Evolutionary conservation across 2,113 vertebrate genomes (phyloP), one percentile per base, ranked within the genome.

Genomic region (Corythaeola cristata): DNA sequence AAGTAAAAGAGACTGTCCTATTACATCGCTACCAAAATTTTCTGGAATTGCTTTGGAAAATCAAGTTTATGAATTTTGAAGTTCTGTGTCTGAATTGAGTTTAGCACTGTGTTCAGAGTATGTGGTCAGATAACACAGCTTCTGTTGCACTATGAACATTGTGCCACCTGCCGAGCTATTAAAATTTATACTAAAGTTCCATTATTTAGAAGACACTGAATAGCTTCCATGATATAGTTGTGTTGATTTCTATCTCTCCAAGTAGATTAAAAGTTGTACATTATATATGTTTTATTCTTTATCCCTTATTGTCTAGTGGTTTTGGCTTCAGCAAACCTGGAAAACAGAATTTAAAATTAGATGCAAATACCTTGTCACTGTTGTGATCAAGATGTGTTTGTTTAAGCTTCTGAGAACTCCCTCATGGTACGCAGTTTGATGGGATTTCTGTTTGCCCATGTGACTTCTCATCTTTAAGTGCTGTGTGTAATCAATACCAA

Each of bases 241-340:
- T 1, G 1, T 39, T 24, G 10, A 44, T 44, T 73, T 64, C 69
- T 68, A 0, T 23, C 0, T 58, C n/a, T 41, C n/a, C 39, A 26
- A 55, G 21, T 28, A 22, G 37, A 58, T 27, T 19, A 14, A 5
- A 15, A 59, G 5, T 3, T 28, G 6, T 13, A 16, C 8, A 3
- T 39, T 47, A 2, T 11, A 3, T 14, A 23, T 27, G 16, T 63
- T 71, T 47, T 32, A 7, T 67, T 79, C 17, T 14, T 39, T 55
- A 21, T 59, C 62, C 32, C 27, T 11, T 68, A 0, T 50, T 73
- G 21, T 44, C 18, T 32, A 17, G 18, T 45, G 32, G 44, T 3
- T 64, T 69, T 78, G 49, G 21, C 19, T 41, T 60, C 35, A 33
- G 75, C 44, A 60, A 27, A 64, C 3, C 1, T 45, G 39, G 35